Evolutionary conservation across 2,888 invertebrate genomes (phyloP), one percentile per base, ranked within the genome.

Genomic region (Chesias legatella): DNA sequence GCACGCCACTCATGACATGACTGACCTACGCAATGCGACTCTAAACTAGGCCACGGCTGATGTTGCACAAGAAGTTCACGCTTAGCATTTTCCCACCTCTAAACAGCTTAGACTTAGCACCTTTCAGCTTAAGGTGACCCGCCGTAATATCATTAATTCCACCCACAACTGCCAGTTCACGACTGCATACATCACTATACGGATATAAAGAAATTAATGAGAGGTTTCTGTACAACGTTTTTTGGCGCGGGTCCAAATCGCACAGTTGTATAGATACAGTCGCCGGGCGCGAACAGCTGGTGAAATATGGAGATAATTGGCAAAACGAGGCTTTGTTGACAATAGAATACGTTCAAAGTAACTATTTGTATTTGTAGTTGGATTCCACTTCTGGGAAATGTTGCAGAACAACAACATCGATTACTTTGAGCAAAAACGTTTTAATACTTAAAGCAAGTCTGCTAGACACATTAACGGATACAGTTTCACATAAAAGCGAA

Each of bases 1-100:
- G 57, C 61, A 58, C 60, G 67, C 56, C 46, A 60, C 60, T 56
- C 51, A 69, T 73, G 48, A 44, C 50, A 52, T 51, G 76, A 73
- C 76, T 82, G 81, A 81, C 83, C 82, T 80, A 82, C 83, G 80
- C 80, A 81, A 78, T 74, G 73, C 73, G 72, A 63, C 65, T 62
- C 37, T 52, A 56, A 81, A 73, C 73, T 78, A 56, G 79, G 79
- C 71, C 80, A 77, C 64, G 70, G 67, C 58, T 68, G 58, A 47
- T 53, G 65, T 70, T 71, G 64, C 68, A 68, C 71, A 71, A 75
- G 62, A 65, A 64, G 58, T 63, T 63, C 67, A 67, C 55, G 53
- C 56, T 53, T 52, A 60, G 61, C 63, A 65, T 63, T 68, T 57
- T 49, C 56, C 51, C 56, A 49, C 54, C 50, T 46, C 52, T 57